phyloP scores from a whole-genome alignment of 2,797 vertebrate genomes.

The Australoheros facetus region DNA sequence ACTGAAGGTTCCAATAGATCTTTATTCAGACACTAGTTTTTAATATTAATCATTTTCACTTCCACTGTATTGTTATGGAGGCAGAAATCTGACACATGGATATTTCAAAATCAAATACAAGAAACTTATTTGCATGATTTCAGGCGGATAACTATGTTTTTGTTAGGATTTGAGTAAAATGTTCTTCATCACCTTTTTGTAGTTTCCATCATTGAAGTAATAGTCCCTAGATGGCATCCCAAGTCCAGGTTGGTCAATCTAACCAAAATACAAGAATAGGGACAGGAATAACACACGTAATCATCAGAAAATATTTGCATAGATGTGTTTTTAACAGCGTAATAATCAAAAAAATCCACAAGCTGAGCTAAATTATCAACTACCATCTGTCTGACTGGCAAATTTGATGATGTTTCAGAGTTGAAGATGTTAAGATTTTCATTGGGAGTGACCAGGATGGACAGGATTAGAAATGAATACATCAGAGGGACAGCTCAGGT shows the following conservation, averaged over 20 bases:
- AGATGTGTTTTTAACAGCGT: background rate
- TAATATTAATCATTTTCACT: background rate
- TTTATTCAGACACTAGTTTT: background rate
- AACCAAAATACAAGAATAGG: slow-evolving; percentile 35
- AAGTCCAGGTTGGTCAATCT: slow-evolving; percentile 94
- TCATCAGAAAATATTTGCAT: background rate
- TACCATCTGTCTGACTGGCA: background rate
- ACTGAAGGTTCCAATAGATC: background rate
- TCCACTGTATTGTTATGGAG: background rate
- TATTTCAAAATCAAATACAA: background rate
- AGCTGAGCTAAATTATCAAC: background rate
- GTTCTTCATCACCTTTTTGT: slow-evolving; percentile 81
- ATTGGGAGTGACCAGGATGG: background rate
- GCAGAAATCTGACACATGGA: background rate
- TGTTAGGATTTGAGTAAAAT: background rate
- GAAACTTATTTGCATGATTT: background rate
- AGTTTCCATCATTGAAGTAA: slow-evolving; percentile 90
- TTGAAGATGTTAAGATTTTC: background rate
- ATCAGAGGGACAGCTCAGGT: background rate
- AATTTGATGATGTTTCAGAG: background rate
- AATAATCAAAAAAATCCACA: background rate
- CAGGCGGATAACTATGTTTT: background rate
- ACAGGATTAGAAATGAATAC: background rate
- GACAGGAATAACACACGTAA: background rate
- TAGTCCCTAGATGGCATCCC: slow-evolving; percentile 97